phyloP scores from a whole-genome alignment of 2,113 vertebrate species.

The Peromyscus leucopus region DNA sequence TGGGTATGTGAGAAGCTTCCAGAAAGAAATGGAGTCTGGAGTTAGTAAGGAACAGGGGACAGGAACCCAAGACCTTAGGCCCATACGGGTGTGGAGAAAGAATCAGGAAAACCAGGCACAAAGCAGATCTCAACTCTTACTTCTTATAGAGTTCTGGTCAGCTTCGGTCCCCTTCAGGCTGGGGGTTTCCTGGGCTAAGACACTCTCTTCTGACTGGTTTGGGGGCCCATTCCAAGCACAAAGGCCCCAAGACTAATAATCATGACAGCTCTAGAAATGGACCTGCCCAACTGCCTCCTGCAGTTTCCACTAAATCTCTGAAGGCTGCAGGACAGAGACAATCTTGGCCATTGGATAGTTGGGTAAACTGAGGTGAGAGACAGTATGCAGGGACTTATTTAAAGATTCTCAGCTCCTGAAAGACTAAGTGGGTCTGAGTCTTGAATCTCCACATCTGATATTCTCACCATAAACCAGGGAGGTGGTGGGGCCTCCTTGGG shows the following conservation, averaged over 20 bases:
- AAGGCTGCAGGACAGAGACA: neutral
- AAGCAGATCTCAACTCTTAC: neutral
- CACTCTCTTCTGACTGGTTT: neutral
- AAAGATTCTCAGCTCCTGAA: conserved; percentile 43
- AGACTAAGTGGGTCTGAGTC: neutral
- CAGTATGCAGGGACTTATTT: neutral
- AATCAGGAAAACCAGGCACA: neutral
- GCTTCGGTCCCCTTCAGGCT: neutral
- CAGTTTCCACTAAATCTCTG: neutral
- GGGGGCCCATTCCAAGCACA: no score
- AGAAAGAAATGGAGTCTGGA: neutral
- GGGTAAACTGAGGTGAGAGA: conserved; percentile 47
- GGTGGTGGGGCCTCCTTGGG: conserved; percentile 63
- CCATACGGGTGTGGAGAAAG: neutral
- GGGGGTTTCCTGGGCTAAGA: neutral
- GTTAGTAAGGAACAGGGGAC: neutral
- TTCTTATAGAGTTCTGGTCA: neutral
- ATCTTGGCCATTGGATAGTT: neutral
- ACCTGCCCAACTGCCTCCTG: neutral
- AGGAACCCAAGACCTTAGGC: neutral
- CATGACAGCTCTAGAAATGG: neutral
- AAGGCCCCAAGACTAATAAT: neutral
- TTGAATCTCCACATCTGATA: conserved; percentile 40
- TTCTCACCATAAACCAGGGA: conserved; percentile 36
- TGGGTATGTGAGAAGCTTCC: neutral